Conservation (phyloP, 2,113 vertebrate genomes). For the Campylomormyrus tamandua region DNA sequence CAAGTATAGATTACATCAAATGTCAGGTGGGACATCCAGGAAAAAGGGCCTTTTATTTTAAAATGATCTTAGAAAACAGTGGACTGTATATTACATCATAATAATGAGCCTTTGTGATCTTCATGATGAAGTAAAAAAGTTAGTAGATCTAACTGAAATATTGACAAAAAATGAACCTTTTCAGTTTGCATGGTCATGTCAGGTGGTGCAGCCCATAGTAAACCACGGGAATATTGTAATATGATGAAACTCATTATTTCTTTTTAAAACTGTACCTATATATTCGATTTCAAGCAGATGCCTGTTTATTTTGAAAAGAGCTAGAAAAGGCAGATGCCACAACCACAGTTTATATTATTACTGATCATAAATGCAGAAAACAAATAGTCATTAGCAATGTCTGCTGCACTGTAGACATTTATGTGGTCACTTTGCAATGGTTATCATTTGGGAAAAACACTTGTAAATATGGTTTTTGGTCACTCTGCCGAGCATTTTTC, state of each 20-base stretch:
- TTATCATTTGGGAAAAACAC: not conserved
- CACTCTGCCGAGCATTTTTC: not conserved
- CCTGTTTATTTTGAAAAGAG: not conserved
- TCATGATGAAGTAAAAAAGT: not conserved
- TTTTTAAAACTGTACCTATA: not conserved
- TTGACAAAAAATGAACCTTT: not conserved
- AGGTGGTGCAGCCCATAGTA: not conserved
- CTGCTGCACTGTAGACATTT: not conserved
- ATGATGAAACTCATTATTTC: not conserved
- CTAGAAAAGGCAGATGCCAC: not conserved
- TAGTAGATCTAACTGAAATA: not conserved
- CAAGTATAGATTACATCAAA: not conserved
- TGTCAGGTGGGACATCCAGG: not conserved
- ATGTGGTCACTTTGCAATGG: not conserved
- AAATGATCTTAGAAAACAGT: not conserved
- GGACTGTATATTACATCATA: not conserved
- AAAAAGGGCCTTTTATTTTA: not conserved
- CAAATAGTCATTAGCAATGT: not conserved
- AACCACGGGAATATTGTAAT: not conserved
- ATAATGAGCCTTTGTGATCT: not conserved
- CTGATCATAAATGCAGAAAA: not conserved
- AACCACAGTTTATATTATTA: not conserved
- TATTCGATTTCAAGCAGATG: not conserved
- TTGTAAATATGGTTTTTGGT: not conserved
- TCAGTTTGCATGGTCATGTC: not conserved